phyloP scores from a whole-genome alignment of 2,888 invertebrate genomes.

The Dasysyrphus tricinctus region DNA sequence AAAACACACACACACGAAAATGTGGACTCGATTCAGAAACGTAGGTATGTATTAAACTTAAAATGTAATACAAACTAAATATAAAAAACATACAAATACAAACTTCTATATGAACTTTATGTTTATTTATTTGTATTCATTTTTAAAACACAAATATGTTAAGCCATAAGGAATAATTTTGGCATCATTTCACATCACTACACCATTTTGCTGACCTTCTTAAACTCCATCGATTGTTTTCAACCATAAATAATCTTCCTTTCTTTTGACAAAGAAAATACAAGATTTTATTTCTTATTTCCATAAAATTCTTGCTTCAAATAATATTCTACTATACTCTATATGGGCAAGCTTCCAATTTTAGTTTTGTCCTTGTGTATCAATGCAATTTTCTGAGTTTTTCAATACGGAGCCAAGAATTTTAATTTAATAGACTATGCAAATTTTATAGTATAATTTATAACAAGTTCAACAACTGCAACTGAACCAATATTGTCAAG shows the following conservation, averaged over 20 bases:
- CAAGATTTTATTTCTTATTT: constrained; percentile 7
- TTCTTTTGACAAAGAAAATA: not conserved
- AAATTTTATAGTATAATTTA: constrained; percentile 35
- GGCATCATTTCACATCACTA: constrained; percentile 1
- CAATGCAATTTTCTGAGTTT: constrained; percentile 27
- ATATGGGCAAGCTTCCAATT: constrained; percentile 13
- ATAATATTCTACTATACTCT: constrained; percentile 6
- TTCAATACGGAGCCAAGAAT: constrained; percentile 26
- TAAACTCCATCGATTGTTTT: constrained; percentile 15
- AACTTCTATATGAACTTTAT: too few relatives aligned
- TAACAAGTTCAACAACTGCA: constrained; percentile 12
- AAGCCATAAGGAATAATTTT: not conserved
- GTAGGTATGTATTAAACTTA: too few relatives aligned
- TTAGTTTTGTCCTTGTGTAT: not conserved
- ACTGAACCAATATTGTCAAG: constrained; percentile 26
- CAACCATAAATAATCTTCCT: not conserved
- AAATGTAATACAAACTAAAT: too few relatives aligned
- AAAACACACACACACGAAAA: too few relatives aligned
- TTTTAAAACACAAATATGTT: too few relatives aligned
- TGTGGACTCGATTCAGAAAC: too few relatives aligned
- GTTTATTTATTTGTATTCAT: too few relatives aligned
- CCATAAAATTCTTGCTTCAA: not conserved
- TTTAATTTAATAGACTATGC: constrained; percentile 53
- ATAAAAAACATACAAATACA: too few relatives aligned
- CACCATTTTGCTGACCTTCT: constrained; percentile 10